Conservation (phyloP, 1,140 invertebrate species). For the Megathymus violae region DNA sequence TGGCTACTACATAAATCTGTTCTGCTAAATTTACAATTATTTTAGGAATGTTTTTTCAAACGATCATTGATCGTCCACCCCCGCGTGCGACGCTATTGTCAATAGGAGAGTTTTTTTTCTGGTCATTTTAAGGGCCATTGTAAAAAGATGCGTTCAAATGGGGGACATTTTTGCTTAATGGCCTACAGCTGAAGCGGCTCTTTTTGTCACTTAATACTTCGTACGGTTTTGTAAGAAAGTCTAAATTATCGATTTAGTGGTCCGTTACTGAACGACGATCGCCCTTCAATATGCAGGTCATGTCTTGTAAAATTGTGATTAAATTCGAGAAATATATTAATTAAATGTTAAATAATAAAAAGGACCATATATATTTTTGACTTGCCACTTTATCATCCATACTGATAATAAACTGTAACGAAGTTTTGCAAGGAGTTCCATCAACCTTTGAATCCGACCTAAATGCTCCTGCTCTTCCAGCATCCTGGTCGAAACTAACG, state of each 20-base stretch:
- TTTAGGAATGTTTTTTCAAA: slow-evolving; percentile 60
- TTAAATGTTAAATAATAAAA: too few relatives aligned
- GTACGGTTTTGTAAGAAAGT: slow-evolving; percentile 42
- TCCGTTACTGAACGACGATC: slow-evolving; percentile 16
- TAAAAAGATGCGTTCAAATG: slow-evolving; percentile 68
- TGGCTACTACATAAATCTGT: slow-evolving; percentile 72
- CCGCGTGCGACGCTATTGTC: slow-evolving; percentile 63
- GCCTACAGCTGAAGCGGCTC: slow-evolving; percentile 58
- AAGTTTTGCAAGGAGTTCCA: too few relatives aligned
- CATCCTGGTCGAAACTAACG: too few relatives aligned
- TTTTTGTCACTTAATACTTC: slow-evolving; percentile 50
- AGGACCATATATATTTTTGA: too few relatives aligned
- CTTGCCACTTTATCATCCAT: too few relatives aligned
- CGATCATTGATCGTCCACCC: slow-evolving; percentile 73
- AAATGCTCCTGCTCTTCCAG: too few relatives aligned
- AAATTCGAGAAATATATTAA: too few relatives aligned
- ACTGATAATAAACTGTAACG: too few relatives aligned
- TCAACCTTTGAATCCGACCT: too few relatives aligned
- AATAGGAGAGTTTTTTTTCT: slow-evolving; percentile 68
- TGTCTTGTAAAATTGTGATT: slow-evolving; percentile 14
- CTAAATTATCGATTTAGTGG: slow-evolving; percentile 41
- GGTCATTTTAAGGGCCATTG: slow-evolving; percentile 72
- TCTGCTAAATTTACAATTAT: slow-evolving; percentile 67
- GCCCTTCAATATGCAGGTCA: background rate
- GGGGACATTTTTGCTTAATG: slow-evolving; percentile 65